Conservation (phyloP, 1,140 invertebrate genomes). For the Drosophila bocqueti region DNA sequence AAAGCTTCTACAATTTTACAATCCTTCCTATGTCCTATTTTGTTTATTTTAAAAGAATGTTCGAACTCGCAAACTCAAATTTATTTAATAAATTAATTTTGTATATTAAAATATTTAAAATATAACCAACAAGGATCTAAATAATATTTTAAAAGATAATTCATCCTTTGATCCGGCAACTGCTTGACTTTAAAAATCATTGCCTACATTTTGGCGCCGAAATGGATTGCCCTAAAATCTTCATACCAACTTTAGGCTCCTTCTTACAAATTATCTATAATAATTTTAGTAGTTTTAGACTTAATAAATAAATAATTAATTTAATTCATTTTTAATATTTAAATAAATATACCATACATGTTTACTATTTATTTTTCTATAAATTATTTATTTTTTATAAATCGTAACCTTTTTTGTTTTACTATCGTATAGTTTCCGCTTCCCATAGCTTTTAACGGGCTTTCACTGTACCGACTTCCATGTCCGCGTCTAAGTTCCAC, state of each 20-base stretch:
- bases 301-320: too few relatives aligned
- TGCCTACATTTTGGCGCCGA: background rate
- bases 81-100: too few relatives aligned
- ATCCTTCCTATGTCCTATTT: background rate
- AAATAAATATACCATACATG: background rate
- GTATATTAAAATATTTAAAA: too few relatives aligned
- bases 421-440: background rate
- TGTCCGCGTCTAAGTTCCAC: slow-evolving; percentile 18
- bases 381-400: background rate
- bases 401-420: background rate
- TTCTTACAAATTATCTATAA: background rate
- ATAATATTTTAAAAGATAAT: too few relatives aligned
- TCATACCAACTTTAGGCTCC: background rate
- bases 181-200: background rate
- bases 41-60: background rate
- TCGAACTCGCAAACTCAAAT: too few relatives aligned
- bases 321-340: background rate
- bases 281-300: too few relatives aligned
- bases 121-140: too few relatives aligned
- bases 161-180: too few relatives aligned
- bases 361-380: too few relatives aligned
- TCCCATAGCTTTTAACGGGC: background rate
- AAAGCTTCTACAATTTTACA: background rate
- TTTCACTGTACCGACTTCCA: slow-evolving; percentile 25
- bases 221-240: background rate